Conservation (phyloP, 1,140 invertebrate genomes). For the Drosophila orosa region DNA sequence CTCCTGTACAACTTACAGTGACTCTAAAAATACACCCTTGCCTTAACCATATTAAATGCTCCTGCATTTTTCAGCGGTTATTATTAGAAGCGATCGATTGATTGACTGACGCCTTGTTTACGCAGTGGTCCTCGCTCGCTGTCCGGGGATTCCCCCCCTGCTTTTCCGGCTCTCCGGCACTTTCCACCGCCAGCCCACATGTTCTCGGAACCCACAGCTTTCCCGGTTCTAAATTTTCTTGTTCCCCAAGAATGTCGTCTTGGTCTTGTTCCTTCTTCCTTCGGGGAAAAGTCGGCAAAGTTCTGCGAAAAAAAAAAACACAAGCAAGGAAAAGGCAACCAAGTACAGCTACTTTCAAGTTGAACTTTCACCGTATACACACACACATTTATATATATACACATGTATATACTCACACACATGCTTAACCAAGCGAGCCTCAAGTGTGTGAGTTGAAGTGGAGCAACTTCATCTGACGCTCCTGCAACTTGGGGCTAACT, state of each 20-base stretch:
- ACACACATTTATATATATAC: constrained; percentile 3
- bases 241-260: constrained; percentile 34
- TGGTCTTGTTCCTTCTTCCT: constrained; percentile 28
- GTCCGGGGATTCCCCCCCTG: not conserved
- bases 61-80: not conserved
- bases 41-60: not conserved
- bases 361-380: constrained; percentile 34
- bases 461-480: constrained; percentile 72
- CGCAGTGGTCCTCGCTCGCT: not conserved
- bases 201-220: constrained; percentile 19
- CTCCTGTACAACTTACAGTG: not conserved
- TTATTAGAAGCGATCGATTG: constrained; percentile 19
- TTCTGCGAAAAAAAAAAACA: constrained; percentile 19
- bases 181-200: constrained; percentile 13
- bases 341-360: constrained; percentile 65
- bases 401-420: constrained; percentile 3
- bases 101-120: constrained; percentile 30
- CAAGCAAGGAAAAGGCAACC: constrained; percentile 38
- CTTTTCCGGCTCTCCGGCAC: not conserved
- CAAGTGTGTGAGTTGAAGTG: constrained; percentile 67
- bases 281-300: constrained; percentile 55
- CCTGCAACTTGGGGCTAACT: constrained; percentile 68
- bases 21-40: not conserved
- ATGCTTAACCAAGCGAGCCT: constrained; percentile 41
- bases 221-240: not conserved